These are phyloP conservation scores for Caenorhabditis macrosperma DNA, from an alignment of 2,888 invertebrate genomes.

Conservation along the genomic window DNA sequence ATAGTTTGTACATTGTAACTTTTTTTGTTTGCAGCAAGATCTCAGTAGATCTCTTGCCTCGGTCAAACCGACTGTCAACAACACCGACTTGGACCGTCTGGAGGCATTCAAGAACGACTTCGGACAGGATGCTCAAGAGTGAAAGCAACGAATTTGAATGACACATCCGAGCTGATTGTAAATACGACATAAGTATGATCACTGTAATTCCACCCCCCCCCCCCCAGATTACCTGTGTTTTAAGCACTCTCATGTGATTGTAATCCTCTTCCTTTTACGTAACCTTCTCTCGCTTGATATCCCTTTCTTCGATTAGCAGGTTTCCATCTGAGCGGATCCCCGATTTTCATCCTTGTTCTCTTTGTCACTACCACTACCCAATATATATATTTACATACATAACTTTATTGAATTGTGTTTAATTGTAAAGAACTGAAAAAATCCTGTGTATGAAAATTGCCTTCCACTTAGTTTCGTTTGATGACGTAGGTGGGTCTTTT, in stretches of 20 bases:
- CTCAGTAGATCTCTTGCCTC: constrained; percentile 93
- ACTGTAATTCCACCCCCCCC: constrained; percentile 20
- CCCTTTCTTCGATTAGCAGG: background rate
- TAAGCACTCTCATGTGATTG: background rate
- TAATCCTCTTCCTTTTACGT: background rate
- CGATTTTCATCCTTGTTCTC: background rate
- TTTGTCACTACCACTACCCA: constrained; percentile 13
- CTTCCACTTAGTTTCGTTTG: background rate
- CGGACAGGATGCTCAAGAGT: constrained; percentile 90
- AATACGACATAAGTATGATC: constrained; percentile 25
- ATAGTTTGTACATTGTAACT: background rate
- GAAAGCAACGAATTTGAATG: background rate
- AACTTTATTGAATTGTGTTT: background rate
- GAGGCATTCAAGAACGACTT: constrained; percentile 97
- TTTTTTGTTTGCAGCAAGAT: constrained; percentile 85
- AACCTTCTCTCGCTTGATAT: background rate
- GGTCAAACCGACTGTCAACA: constrained; percentile 97
- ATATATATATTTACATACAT: background rate
- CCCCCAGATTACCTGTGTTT: constrained; percentile 2
- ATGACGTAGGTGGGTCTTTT: background rate
- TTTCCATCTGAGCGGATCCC: constrained; percentile 10
- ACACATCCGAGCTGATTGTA: constrained; percentile 43
- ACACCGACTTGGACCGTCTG: constrained; percentile 92
- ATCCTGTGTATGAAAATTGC: constrained; percentile 1
- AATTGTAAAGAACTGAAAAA: background rate